These are phyloP conservation scores for Adelosebastes latens DNA, from an alignment of 2,797 vertebrate species.

Conservation along the genomic window DNA sequence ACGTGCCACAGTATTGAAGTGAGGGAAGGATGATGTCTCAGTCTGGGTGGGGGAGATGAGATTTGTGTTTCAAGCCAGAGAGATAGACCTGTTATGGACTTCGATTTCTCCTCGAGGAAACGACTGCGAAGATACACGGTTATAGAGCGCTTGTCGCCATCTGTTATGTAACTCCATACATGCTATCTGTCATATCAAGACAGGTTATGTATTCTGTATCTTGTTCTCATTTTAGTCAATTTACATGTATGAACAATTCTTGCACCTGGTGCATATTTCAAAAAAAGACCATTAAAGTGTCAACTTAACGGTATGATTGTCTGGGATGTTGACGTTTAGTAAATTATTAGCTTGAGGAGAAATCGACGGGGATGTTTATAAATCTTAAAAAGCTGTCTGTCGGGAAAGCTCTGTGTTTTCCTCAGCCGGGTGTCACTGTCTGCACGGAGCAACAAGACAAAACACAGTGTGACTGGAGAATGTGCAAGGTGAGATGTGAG, in stretches of 20 bases:
- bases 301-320: slow-evolving; percentile 35
- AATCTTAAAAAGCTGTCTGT: slow-evolving; percentile 14
- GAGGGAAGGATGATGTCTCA: slow-evolving; percentile 37
- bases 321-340: slow-evolving; percentile 22
- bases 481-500: slow-evolving; percentile 63
- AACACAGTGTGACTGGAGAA: slow-evolving; percentile 27
- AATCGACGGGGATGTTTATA: slow-evolving; percentile 7
- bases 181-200: slow-evolving; percentile 39
- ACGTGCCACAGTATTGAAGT: slow-evolving; percentile 25
- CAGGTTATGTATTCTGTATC: slow-evolving; percentile 6
- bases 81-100: slow-evolving; percentile 38
- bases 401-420: slow-evolving; percentile 37
- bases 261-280: slow-evolving; percentile 1
- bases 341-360: slow-evolving; percentile 9
- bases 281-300: slow-evolving; percentile 26
- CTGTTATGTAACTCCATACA: slow-evolving; percentile 42
- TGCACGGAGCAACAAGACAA: slow-evolving; percentile 30
- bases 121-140: neutral
- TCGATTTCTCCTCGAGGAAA: slow-evolving; percentile 43
- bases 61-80: slow-evolving; percentile 38
- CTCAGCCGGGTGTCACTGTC: slow-evolving; percentile 26
- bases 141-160: slow-evolving; percentile 11
- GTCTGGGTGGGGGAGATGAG: slow-evolving; percentile 27
- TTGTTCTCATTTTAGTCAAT: slow-evolving; percentile 3
- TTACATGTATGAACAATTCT: slow-evolving; percentile 15